Evolutionary conservation across 92 coral and sea anemone species (phyloP).

Genomic region (Palythoa grandis): DNA sequence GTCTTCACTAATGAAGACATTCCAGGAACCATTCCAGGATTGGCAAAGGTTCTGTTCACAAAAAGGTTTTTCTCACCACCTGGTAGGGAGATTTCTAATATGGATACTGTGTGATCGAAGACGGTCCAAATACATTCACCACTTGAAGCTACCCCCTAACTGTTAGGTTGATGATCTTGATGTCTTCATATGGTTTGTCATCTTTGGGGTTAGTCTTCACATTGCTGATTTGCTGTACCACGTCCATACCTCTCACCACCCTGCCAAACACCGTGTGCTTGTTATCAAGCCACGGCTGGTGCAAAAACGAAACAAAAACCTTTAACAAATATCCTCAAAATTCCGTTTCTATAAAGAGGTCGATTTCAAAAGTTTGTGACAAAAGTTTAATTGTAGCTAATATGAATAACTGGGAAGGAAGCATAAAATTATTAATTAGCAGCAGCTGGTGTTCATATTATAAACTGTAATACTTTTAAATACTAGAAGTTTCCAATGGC

Average conservation of each 20-base stretch:
- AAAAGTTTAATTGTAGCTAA: too few species aligned
- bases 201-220: constrained; percentile 92
- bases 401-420: too few species aligned
- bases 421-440: too few species aligned
- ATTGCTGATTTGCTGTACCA: constrained; percentile 75
- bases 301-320: neutral
- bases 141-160: constrained; percentile 55
- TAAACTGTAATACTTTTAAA: too few species aligned
- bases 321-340: neutral
- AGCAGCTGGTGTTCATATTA: too few species aligned
- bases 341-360: too few species aligned
- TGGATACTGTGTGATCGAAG: neutral
- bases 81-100: neutral
- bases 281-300: constrained; percentile 97
- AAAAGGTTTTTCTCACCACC: neutral
- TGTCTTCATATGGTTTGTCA: constrained; percentile 96
- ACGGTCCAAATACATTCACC: neutral
- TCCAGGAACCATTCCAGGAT: neutral
- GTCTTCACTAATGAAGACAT: neutral
- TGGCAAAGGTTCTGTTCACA: neutral
- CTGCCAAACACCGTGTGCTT: constrained; percentile 99
- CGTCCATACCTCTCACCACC: constrained; percentile 94
- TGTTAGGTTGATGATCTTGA: constrained; percentile 84
- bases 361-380: too few species aligned
- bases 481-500: too few species aligned